Evolutionary conservation across 2,113 vertebrate genomes (phyloP), one percentile per base, ranked within the genome.

Genomic region (Piprites chloris): DNA sequence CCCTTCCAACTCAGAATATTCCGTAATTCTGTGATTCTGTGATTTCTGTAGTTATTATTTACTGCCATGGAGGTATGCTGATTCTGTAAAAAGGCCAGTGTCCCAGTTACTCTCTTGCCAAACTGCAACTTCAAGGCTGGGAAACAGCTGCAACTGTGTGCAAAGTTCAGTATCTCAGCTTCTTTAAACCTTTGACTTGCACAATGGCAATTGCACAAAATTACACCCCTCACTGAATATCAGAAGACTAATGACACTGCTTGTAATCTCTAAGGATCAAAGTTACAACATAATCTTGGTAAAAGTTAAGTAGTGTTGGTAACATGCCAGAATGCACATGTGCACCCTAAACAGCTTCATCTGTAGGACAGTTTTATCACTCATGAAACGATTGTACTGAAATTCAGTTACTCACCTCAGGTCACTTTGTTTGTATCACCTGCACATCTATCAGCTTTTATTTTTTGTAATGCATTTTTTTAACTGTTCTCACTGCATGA

Each of bases 251-350:
- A 92, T 73, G 91, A 37, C 72, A 71, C 49, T 21, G 32, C 56
- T 52, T 65, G 53, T 68, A 79, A 85, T 82, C 75, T 79, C 62
- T 49, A 63, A 94, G 96, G 85, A 95, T 91, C 95, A 96, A 97
- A 89, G 77, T 55, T 26, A 73, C 8, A 84, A 55, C 2, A 2
- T 56, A 87, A 28, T 14, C 41, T 20, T 68, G 63, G 55, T 76
- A 76, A 56, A 76, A 76, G 32, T 58, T 73, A 37, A 3, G 3
- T 41, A 72, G 66, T 17, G 22, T 37, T 69, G 68, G 44, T 21
- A 73, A 32, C 28, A 72, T 9, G 22, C 82, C 74, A 91, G 56
- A 52, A 37, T 44, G 53, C 68, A 85, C 68, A 47, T 2, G 6
- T 78, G 44, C 78, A 76, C 39, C 21, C 41, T 65, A 14, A 85